Conservation (phyloP, 2,113 vertebrate genomes). For the Syrmaticus mikado region DNA sequence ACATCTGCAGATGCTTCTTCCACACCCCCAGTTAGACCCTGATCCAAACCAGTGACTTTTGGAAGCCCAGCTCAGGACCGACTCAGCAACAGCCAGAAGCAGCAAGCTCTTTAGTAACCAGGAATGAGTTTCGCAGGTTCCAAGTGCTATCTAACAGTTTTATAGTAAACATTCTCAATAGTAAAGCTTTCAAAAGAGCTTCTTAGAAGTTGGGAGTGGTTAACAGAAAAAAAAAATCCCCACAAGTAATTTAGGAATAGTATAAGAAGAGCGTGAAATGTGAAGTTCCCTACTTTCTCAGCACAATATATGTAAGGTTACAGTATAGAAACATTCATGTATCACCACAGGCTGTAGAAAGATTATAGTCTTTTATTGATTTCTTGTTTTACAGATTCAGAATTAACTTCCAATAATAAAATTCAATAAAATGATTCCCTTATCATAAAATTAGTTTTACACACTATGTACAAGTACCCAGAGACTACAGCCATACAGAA, state of each 20-base stretch:
- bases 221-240: neutral
- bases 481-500: conserved; percentile 66
- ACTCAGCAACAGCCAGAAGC: neutral
- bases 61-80: neutral
- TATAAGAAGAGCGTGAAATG: fast-evolving
- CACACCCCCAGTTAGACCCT: too few relatives aligned
- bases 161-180: neutral
- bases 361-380: conserved; percentile 79
- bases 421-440: conserved; percentile 76
- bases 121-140: neutral
- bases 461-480: conserved; percentile 80
- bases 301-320: fast-evolving
- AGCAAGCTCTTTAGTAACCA: neutral
- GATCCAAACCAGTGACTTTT: neutral
- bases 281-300: neutral
- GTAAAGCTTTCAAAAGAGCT: neutral
- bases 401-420: conserved; percentile 80
- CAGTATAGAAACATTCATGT: conserved; percentile 30
- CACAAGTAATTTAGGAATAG: neutral
- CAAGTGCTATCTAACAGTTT: neutral
- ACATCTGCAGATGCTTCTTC: neutral
- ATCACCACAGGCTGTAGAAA: conserved; percentile 77
- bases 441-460: conserved; percentile 81
- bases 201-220: neutral
- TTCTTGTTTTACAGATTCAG: conserved; percentile 73